Percentiles rank a stretch among this genome's conserved stretches.
phyloP scores from a whole-genome alignment of 2,797 vertebrate genomes.

The Rallus crepitans region DNA sequence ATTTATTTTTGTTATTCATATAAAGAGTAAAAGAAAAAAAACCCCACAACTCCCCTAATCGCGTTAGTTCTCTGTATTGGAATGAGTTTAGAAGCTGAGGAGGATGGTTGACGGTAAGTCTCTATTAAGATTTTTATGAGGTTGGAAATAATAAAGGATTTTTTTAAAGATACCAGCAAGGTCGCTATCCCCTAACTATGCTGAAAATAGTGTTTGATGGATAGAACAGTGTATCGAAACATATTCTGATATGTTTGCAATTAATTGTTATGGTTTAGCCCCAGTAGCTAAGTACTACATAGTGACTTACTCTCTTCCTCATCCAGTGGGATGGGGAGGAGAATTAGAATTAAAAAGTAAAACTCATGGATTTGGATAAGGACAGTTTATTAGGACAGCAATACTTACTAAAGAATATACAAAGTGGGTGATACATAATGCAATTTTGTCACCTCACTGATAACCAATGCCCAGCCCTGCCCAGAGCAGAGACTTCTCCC shows the following conservation, averaged over 20 bases:
- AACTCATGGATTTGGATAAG: no score
- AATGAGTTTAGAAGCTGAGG: background rate
- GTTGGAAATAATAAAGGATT: background rate
- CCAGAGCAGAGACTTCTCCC: no score
- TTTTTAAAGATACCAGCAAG: background rate
- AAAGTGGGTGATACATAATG: no score
- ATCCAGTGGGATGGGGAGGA: no score
- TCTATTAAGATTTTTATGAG: background rate
- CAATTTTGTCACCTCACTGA: no score
- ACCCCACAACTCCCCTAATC: background rate
- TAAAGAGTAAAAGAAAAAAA: background rate
- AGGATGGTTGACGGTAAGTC: background rate
- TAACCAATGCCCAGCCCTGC: no score
- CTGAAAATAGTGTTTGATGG: background rate
- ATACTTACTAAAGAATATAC: no score
- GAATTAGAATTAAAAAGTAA: no score
- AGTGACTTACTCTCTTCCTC: no score
- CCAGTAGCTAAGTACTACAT: no score
- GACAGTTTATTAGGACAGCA: no score
- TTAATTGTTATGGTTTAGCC: background rate
- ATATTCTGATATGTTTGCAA: background rate
- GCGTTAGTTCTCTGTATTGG: background rate
- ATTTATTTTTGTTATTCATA: background rate
- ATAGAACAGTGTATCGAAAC: background rate
- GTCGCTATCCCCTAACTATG: background rate